Conservation (phyloP, 2,888 invertebrate species). For the Acanthopleura granulata region DNA sequence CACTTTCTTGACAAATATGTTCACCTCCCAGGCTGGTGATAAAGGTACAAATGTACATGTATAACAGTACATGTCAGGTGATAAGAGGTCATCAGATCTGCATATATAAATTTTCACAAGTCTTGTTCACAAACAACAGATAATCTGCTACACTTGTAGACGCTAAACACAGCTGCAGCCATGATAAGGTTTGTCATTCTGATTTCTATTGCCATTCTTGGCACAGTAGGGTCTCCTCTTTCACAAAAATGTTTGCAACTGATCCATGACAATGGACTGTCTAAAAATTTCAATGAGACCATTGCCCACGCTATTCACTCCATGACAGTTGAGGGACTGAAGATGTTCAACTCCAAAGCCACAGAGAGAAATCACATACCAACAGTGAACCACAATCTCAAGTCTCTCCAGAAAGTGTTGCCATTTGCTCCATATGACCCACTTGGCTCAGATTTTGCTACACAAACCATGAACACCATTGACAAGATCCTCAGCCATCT, state of each 20-base stretch:
- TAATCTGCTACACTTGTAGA: too few relatives aligned
- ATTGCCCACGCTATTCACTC: slow-evolving; percentile 55
- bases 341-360: slow-evolving; percentile 43
- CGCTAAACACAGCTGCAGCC: too few relatives aligned
- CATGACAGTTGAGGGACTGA: slow-evolving; percentile 30
- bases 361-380: slow-evolving; percentile 46
- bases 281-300: slow-evolving; percentile 47
- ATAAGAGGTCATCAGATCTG: too few relatives aligned
- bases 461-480: slow-evolving; percentile 47
- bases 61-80: too few relatives aligned
- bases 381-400: slow-evolving; percentile 52
- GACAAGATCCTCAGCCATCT: slow-evolving; percentile 47
- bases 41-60: too few relatives aligned
- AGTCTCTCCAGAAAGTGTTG: slow-evolving; percentile 35
- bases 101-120: too few relatives aligned
- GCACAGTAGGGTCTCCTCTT: background rate
- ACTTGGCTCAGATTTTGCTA: slow-evolving; percentile 38
- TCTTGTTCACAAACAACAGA: too few relatives aligned
- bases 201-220: too few relatives aligned
- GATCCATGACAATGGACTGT: slow-evolving; percentile 26
- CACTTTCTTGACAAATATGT: too few relatives aligned
- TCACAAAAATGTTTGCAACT: background rate
- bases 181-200: too few relatives aligned
- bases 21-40: too few relatives aligned
- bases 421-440: slow-evolving; percentile 43